phyloP scores from a whole-genome alignment of 2,797 vertebrate genomes.

The Fringilla coelebs region DNA sequence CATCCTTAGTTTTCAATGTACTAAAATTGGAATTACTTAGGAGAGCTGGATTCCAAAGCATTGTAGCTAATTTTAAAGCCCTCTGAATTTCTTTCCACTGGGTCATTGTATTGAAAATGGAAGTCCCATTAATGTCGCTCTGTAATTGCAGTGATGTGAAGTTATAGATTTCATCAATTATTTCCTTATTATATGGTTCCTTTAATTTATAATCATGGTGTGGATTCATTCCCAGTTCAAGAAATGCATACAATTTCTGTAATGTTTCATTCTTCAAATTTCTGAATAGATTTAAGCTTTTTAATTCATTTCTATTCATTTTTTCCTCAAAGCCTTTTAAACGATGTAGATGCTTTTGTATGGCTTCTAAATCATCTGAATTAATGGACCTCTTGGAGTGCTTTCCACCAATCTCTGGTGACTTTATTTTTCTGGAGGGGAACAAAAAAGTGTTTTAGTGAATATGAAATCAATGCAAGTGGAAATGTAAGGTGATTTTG shows the following conservation, averaged over 20 bases:
- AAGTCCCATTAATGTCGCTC: conserved; percentile 33
- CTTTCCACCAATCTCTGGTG: conserved; percentile 38
- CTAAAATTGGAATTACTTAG: conserved; percentile 45
- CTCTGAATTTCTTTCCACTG: conserved; percentile 49
- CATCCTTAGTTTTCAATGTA: neutral
- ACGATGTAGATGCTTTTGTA: conserved; percentile 39
- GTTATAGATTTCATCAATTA: conserved; percentile 62
- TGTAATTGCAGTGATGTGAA: conserved; percentile 50
- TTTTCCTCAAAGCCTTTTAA: conserved; percentile 54
- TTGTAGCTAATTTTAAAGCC: conserved; percentile 50
- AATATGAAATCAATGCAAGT: conserved; percentile 56
- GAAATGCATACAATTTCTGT: conserved; percentile 52
- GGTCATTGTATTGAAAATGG: conserved; percentile 22
- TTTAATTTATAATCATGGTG: conserved; percentile 50
- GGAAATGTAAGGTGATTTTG: conserved; percentile 43
- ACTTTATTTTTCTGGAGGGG: conserved; percentile 59
- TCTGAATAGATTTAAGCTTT: conserved; percentile 56
- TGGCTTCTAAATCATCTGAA: conserved; percentile 50
- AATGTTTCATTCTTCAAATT: conserved; percentile 59
- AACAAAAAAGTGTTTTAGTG: conserved; percentile 44
- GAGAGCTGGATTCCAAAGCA: conserved; percentile 24
- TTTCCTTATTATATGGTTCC: conserved; percentile 54
- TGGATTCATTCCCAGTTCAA: conserved; percentile 53
- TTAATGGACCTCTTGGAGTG: conserved; percentile 50
- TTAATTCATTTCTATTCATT: conserved; percentile 61